Evolutionary conservation across 2,113 vertebrate species (phyloP).

Genomic region (Oreochromis niloticus): DNA sequence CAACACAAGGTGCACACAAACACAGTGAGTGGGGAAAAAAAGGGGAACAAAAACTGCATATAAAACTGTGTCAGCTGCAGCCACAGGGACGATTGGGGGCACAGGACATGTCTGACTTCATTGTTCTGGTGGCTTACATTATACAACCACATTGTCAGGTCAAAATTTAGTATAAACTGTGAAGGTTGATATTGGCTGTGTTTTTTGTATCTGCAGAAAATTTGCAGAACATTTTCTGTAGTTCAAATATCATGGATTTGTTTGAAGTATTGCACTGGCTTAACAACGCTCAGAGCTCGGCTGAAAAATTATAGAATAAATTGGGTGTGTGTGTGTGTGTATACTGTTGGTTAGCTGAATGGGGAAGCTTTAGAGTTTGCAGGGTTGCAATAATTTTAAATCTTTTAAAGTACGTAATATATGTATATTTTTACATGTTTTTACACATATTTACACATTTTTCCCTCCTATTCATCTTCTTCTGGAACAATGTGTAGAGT

Average conservation of each 20-base stretch:
- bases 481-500: neutral
- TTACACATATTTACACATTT: neutral
- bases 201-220: neutral
- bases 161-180: neutral
- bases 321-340: neutral
- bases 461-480: neutral
- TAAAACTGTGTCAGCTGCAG: neutral
- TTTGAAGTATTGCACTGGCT: neutral
- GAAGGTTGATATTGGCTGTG: neutral
- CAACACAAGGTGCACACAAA: neutral
- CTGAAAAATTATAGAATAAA: neutral
- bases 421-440: neutral
- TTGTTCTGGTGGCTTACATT: neutral
- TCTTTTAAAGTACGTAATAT: neutral
- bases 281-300: neutral
- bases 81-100: neutral
- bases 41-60: neutral
- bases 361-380: neutral
- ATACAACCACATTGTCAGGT: neutral
- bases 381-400: neutral
- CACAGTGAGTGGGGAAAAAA: neutral
- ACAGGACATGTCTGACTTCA: neutral
- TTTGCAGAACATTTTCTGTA: neutral
- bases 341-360: neutral
- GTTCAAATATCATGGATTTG: neutral